phyloP scores from a whole-genome alignment of 2,888 invertebrate species.

The Rhagonycha fulva region DNA sequence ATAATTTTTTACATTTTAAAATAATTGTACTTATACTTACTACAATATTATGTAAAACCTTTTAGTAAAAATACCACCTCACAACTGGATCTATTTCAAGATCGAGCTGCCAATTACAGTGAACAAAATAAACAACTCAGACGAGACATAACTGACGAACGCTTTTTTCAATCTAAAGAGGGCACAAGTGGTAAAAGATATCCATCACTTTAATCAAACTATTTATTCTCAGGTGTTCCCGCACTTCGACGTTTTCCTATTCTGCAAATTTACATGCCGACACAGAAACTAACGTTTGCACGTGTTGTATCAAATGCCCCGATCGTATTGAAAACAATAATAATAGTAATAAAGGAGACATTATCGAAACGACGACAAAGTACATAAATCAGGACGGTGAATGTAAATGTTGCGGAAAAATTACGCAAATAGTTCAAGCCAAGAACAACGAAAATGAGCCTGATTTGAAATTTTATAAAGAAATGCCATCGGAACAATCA shows the following conservation, averaged over 20 bases:
- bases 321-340: background rate
- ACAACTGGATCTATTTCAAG: constrained; percentile 58
- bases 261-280: background rate
- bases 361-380: background rate
- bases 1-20: background rate
- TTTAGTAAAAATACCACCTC: constrained; percentile 51
- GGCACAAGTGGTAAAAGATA: constrained; percentile 50
- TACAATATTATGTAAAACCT: background rate
- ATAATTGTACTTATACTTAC: background rate
- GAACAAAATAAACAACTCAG: constrained; percentile 59
- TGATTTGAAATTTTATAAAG: background rate
- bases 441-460: background rate
- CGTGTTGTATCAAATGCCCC: constrained; percentile 10
- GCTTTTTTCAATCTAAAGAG: constrained; percentile 56
- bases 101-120: constrained; percentile 59
- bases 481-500: background rate
- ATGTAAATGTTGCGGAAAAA: background rate
- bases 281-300: background rate
- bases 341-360: background rate
- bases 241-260: constrained; percentile 15
- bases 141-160: constrained; percentile 59
- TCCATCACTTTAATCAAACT: constrained; percentile 47
- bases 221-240: constrained; percentile 10
- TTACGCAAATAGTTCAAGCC: background rate
- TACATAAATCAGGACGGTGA: background rate